Percentiles rank a stretch among this genome's conserved stretches.
Evolutionary conservation across 2,113 vertebrate species (phyloP).

Genomic region (Martes martes): DNA sequence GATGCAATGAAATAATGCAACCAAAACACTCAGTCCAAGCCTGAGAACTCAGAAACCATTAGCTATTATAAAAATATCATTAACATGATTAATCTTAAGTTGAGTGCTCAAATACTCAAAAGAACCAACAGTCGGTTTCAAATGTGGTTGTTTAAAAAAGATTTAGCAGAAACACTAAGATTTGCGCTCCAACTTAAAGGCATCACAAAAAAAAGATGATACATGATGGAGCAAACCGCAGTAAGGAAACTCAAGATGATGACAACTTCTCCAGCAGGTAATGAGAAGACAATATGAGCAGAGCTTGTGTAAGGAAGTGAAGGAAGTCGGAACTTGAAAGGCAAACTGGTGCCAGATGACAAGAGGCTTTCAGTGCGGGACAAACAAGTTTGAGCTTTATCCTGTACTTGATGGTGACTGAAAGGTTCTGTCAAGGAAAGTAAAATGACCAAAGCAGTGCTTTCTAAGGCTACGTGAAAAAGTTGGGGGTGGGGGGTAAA

Average conservation of each 20-base stretch:
- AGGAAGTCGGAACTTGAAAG: background rate
- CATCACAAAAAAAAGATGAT: background rate
- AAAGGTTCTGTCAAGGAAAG: background rate
- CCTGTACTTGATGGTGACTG: background rate
- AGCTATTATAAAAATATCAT: background rate
- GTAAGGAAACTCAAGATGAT: conserved; percentile 6
- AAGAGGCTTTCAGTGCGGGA: background rate
- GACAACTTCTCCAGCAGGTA: background rate
- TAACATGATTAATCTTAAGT: background rate
- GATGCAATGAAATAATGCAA: background rate
- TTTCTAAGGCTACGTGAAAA: background rate
- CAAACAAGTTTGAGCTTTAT: background rate
- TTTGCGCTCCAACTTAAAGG: conserved; percentile 16
- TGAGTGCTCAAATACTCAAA: background rate
- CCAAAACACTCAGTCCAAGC: background rate
- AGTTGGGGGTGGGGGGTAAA: background rate
- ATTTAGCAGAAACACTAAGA: background rate
- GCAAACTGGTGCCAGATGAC: background rate
- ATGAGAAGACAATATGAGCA: background rate
- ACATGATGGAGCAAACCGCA: background rate
- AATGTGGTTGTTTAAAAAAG: background rate
- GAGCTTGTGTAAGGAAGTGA: background rate
- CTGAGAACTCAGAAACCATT: background rate
- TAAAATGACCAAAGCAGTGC: background rate
- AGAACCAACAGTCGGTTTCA: background rate